A percentile compares a stretch with the other conserved stretches of the same genome.
Conservation (phyloP, 2,113 vertebrate species). For the Notarius quadriscutis region DNA sequence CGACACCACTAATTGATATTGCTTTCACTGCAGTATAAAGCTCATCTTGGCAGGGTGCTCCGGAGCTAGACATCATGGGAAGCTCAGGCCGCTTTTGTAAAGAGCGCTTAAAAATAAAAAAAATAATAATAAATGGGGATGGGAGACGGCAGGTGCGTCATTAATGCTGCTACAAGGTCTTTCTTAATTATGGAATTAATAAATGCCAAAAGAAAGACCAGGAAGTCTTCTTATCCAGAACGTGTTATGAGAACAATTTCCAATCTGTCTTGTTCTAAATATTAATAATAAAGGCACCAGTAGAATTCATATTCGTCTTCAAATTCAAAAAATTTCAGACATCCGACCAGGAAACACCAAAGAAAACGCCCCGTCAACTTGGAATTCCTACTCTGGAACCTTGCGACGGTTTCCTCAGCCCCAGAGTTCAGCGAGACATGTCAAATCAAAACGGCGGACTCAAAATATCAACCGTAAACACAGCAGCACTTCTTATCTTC, state of each 20-base stretch:
- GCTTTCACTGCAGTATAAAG: slow-evolving; percentile 47
- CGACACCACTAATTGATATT: slow-evolving; percentile 46
- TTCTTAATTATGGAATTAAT: slow-evolving; percentile 42
- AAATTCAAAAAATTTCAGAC: neutral
- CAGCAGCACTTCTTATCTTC: neutral
- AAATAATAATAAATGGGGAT: neutral
- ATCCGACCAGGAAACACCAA: neutral
- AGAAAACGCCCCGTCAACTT: neutral
- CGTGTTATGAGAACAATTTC: neutral
- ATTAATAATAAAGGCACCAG: neutral
- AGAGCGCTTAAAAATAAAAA: slow-evolving; percentile 4
- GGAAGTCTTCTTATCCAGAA: neutral
- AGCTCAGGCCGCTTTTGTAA: slow-evolving; percentile 2
- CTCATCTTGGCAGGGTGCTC: slow-evolving; percentile 41
- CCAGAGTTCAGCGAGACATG: neutral
- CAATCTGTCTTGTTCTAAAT: too few relatives aligned
- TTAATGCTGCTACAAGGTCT: neutral
- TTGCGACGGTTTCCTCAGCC: neutral
- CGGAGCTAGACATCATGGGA: slow-evolving; percentile 30
- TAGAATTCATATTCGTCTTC: neutral
- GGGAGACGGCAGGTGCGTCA: slow-evolving; percentile 22
- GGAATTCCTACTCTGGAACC: too few relatives aligned
- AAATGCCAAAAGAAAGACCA: neutral
- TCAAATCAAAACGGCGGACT: neutral
- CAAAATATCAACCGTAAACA: neutral